Evolutionary conservation across 2,113 vertebrate species (phyloP), one percentile per base, ranked within the genome.

Genomic region (Lichenostomus cassidix): DNA sequence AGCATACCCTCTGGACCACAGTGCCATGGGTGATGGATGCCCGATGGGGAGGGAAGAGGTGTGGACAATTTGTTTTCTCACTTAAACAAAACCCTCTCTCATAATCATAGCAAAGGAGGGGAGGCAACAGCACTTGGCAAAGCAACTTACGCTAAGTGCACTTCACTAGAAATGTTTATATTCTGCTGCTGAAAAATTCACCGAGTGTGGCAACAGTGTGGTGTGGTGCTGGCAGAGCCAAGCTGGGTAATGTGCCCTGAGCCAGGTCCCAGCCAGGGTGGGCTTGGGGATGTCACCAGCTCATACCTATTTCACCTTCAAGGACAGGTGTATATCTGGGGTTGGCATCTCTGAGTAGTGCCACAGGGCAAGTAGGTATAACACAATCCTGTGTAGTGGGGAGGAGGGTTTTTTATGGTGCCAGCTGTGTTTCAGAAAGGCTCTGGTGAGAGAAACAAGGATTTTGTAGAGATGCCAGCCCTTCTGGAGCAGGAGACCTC

Each of bases 81-180:
- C 79, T 89, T 74, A 90, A 96, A 79, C 59, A 92, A 83, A 92
- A 28, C 55, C 50, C 33, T 82, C 12, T 85, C 78, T 89, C 69
- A 49, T 69, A 83, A 83, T 69, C 88, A 44, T 71, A 93, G 76
- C 1, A 31, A 83, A 96, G 60, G 44, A 86, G 63, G 70, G 81
- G 88, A 96, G 90, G 75, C 88, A 94, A 37, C 42, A 82, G 62
- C 39, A 53, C 78, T 92, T 97, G 95, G 88, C 94, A 95, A 83
- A 90, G 75, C 60, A 69, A 33, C 76, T 80, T 42, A 53, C 59
- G 14, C 78, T 92, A 92, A 96, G 92, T 84, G 82, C 90, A 77
- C 77, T 92, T 88, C 70, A 17, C 58, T 56, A 70, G 85, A 94
- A 94, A 92, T 96, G 92, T 97, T 96, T 96, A 96, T 90, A 84